Conservation (phyloP, 2,888 invertebrate species). For the Drosophila paranaensis region DNA sequence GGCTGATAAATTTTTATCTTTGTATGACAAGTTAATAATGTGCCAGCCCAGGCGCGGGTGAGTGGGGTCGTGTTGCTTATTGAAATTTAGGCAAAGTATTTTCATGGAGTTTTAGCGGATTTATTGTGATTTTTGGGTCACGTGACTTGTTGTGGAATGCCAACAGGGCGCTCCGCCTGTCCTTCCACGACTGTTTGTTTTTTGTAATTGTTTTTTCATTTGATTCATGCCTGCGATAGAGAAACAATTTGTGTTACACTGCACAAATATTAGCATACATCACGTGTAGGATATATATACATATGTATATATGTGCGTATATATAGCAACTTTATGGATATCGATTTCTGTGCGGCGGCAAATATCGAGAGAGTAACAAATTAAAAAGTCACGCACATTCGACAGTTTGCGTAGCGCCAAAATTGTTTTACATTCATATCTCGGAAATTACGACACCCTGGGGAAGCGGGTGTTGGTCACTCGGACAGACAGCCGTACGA, state of each 20-base stretch:
- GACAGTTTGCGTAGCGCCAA: slow-evolving; percentile 62
- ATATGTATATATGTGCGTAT: neutral
- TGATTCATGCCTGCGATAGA: slow-evolving; percentile 53
- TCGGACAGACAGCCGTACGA: slow-evolving; percentile 34
- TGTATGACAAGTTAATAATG: slow-evolving; percentile 83
- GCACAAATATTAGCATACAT: slow-evolving; percentile 39
- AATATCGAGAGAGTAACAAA: slow-evolving; percentile 59
- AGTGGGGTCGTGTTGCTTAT: slow-evolving; percentile 48
- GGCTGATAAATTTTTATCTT: slow-evolving; percentile 81
- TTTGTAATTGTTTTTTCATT: slow-evolving; percentile 40
- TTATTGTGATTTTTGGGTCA: slow-evolving; percentile 76
- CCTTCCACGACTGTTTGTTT: slow-evolving; percentile 6
- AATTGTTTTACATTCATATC: slow-evolving; percentile 85
- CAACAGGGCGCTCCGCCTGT: neutral
- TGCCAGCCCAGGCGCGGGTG: slow-evolving; percentile 55
- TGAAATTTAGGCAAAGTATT: slow-evolving; percentile 61
- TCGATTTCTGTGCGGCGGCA: slow-evolving; percentile 33
- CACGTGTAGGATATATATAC: slow-evolving; percentile 1
- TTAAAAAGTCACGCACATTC: slow-evolving; percentile 63
- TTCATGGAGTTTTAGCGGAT: slow-evolving; percentile 66
- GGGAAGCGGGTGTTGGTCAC: slow-evolving; percentile 80
- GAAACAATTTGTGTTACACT: slow-evolving; percentile 48
- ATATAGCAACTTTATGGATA: slow-evolving; percentile 13
- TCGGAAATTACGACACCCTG: slow-evolving; percentile 84
- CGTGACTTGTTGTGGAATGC: slow-evolving; percentile 67